Conservation (phyloP, 2,113 vertebrate genomes). For the Potamarius usumacintae region DNA sequence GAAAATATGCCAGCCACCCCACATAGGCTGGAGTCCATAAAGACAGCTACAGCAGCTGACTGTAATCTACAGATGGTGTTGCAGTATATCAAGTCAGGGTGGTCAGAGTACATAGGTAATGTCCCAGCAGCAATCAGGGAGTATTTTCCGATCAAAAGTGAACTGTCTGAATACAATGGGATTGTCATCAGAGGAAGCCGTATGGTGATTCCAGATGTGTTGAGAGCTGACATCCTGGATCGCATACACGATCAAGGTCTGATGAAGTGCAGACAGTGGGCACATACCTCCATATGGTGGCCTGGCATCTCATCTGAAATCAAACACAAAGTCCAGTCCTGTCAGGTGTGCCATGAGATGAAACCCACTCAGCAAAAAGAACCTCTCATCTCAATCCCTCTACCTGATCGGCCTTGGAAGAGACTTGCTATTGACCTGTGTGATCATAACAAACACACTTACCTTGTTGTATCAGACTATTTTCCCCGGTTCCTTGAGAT, state of each 20-base stretch:
- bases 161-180: background rate
- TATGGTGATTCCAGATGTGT: background rate
- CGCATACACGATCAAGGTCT: background rate
- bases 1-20: no score
- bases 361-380: conserved; percentile 4
- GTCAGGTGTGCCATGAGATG: background rate
- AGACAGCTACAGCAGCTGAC: no score
- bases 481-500: conserved; percentile 22
- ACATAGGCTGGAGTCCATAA: no score
- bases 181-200: background rate
- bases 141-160: background rate
- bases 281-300: background rate
- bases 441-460: conserved; percentile 42
- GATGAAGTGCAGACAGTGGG: no score
- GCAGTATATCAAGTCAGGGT: no score
- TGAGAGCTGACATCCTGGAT: background rate
- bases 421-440: conserved; percentile 43
- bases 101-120: no score
- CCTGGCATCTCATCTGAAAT: background rate
- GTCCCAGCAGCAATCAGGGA: no score
- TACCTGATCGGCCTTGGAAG: conserved; percentile 41
- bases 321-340: background rate
- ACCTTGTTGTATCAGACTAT: conserved; percentile 32
- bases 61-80: no score
- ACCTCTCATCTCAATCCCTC: conserved; percentile 6